These are phyloP conservation scores for Brachionus sp. DNA, from an alignment of 1,140 invertebrate species.

Conservation along the genomic window DNA sequence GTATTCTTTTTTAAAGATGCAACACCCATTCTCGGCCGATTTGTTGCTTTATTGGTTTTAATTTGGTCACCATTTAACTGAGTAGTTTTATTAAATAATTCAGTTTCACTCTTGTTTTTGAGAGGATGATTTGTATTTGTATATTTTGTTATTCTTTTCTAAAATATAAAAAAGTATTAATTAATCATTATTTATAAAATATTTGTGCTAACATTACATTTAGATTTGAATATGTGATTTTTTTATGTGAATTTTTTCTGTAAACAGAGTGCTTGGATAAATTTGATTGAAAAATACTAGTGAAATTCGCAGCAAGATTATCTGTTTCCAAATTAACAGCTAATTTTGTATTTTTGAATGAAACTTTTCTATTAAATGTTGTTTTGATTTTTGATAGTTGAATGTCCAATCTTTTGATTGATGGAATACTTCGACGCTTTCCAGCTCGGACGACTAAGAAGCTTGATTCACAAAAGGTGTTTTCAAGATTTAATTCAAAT, in stretches of 20 bases:
- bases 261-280: no score
- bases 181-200: neutral
- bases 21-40: neutral
- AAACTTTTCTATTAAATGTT: neutral
- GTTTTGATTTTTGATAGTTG: constrained; percentile 14
- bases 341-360: neutral
- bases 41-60: neutral
- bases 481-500: neutral
- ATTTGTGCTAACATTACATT: no score
- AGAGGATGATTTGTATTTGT: no score
- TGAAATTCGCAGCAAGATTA: neutral
- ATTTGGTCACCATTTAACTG: neutral
- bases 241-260: no score
- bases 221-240: no score
- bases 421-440: neutral
- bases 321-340: neutral
- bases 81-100: neutral
- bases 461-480: constrained; percentile 22
- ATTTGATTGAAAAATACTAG: neutral
- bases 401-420: constrained; percentile 18
- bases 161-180: neutral
- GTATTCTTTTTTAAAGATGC: neutral
- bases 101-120: neutral
- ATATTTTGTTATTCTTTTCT: neutral
- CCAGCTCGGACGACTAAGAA: neutral